A percentile compares a stretch with the other conserved stretches of the same genome.
phyloP scores from a whole-genome alignment of 2,797 vertebrate species.

The Nyctibius grandis region DNA sequence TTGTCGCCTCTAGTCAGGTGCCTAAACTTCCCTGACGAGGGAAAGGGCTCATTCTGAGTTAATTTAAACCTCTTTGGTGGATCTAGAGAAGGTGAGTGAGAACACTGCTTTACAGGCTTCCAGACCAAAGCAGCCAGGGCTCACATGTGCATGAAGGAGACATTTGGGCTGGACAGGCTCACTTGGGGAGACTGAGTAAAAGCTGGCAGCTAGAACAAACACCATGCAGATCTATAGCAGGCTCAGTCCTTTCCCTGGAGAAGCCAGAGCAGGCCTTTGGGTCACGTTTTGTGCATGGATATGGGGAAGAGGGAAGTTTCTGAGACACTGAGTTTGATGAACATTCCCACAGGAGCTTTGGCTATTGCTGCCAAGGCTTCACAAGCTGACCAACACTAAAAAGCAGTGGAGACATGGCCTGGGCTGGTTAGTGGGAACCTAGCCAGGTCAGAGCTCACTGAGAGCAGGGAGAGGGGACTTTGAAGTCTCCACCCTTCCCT shows the following conservation, averaged over 20 bases:
- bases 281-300: neutral
- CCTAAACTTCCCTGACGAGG: neutral
- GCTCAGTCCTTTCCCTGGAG: neutral
- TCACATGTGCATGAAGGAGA: neutral
- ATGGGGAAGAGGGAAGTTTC: neutral
- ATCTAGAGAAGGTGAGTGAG: neutral
- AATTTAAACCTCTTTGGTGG: neutral
- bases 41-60: neutral
- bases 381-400: neutral
- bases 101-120: neutral
- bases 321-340: neutral
- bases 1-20: neutral
- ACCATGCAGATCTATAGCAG: neutral
- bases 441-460: neutral
- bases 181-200: neutral
- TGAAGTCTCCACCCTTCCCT: neutral
- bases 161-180: neutral
- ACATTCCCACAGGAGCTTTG: neutral
- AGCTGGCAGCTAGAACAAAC: neutral
- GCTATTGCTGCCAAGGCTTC: neutral
- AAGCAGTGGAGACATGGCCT: neutral
- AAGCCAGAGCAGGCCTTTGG: neutral
- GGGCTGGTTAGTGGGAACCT: neutral
- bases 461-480: accelerated
- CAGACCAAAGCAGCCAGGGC: neutral